Percentiles rank a stretch among this genome's conserved stretches.
Conservation (phyloP, 2,113 vertebrate genomes). For the Lipophrys pholis region DNA sequence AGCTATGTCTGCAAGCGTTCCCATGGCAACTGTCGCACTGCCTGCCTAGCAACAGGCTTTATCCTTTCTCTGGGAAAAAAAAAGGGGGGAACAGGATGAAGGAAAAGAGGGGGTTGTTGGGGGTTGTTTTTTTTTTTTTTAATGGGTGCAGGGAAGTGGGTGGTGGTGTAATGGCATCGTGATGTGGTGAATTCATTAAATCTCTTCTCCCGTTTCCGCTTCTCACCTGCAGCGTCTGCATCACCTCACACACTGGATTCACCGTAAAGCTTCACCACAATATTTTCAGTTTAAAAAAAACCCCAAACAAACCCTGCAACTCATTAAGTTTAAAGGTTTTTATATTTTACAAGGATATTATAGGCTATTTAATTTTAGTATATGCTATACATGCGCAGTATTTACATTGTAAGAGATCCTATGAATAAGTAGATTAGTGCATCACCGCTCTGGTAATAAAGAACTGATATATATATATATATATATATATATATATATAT, state of each 20-base stretch:
- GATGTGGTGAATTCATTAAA: slow-evolving; percentile 53
- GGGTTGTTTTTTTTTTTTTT: slow-evolving; percentile 22
- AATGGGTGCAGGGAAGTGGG: slow-evolving; percentile 38
- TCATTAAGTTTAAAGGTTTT: no score
- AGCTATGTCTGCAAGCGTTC: slow-evolving; percentile 82
- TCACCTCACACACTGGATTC: neutral
- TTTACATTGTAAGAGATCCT: no score
- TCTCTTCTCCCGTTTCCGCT: slow-evolving; percentile 1
- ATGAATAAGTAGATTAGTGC: no score
- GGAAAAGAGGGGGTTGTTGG: slow-evolving; percentile 31
- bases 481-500: no score
- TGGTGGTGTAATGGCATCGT: slow-evolving; percentile 37
- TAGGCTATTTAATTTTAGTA: no score
- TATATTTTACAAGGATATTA: no score
- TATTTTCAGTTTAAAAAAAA: neutral
- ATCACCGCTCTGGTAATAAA: no score
- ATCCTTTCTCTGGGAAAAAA: slow-evolving; percentile 70
- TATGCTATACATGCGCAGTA: no score
- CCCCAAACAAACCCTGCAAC: no score
- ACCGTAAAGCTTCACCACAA: slow-evolving; percentile 7
- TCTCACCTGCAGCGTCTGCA: slow-evolving; percentile 32
- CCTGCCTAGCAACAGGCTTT: slow-evolving; percentile 85
- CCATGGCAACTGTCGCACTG: slow-evolving; percentile 84
- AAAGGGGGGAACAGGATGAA: slow-evolving; percentile 41
- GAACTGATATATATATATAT: no score